These are phyloP conservation scores for Ardeotis arabs DNA, from an alignment of 2,113 vertebrate species.

Conservation along the genomic window DNA sequence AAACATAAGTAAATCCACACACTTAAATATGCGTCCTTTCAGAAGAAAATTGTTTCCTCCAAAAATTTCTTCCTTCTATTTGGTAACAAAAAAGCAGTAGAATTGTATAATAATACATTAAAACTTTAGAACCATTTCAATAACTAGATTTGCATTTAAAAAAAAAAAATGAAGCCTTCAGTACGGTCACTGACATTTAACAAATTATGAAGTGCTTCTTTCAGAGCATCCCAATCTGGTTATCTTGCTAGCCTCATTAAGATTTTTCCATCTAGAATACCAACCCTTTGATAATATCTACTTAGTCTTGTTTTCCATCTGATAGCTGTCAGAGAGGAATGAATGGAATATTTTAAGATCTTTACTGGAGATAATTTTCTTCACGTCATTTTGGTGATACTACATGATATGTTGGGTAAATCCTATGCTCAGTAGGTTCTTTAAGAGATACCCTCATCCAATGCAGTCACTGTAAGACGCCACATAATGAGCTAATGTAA, in stretches of 20 bases:
- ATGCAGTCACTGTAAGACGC: neutral
- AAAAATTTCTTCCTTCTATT: neutral
- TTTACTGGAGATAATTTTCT: neutral
- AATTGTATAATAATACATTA: neutral
- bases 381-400: neutral
- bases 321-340: neutral
- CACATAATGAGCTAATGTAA: neutral
- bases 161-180: neutral
- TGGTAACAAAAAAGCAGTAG: neutral
- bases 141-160: neutral
- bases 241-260: slow-evolving; percentile 16
- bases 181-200: neutral
- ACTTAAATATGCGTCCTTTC: neutral
- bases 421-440: neutral
- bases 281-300: slow-evolving; percentile 21
- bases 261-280: neutral
- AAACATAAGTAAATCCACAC: neutral
- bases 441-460: neutral
- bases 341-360: neutral
- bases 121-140: neutral
- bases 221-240: neutral
- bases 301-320: neutral
- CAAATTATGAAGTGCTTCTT: slow-evolving; percentile 35
- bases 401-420: neutral
- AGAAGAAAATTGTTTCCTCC: neutral